A percentile compares a stretch with the other conserved stretches of the same genome.
Conservation (phyloP, 2,113 vertebrate species). For the Lonchura striata region DNA sequence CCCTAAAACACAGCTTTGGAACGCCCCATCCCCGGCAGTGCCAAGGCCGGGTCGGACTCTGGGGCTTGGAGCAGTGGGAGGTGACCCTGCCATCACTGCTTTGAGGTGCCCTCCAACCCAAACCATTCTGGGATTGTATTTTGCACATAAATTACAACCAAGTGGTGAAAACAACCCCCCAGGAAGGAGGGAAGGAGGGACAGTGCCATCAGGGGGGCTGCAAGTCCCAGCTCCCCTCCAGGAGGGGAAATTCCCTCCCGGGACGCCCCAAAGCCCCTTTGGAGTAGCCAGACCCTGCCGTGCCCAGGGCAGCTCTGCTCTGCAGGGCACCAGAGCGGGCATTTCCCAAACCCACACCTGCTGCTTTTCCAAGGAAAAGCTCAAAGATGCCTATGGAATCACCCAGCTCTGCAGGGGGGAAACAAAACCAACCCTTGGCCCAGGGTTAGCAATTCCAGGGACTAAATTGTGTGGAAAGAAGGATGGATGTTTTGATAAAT, state of each 20-base stretch:
- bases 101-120: neutral
- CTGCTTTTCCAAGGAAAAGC: neutral
- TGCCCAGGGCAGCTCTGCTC: neutral
- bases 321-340: neutral
- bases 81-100: neutral
- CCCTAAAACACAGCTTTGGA: neutral
- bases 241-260: neutral
- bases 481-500: neutral
- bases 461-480: neutral
- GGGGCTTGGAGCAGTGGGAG: neutral
- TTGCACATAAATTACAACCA: neutral
- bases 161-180: rapidly evolving
- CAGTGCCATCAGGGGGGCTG: neutral
- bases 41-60: neutral
- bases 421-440: neutral
- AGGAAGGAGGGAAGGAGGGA: rapidly evolving
- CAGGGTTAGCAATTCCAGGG: neutral
- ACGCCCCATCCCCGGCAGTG: neutral
- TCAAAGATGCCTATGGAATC: neutral
- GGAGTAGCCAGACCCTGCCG: neutral
- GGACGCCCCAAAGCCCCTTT: neutral
- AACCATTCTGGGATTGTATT: rapidly evolving
- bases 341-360: rapidly evolving
- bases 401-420: neutral
- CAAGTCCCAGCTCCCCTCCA: neutral